A percentile compares a stretch with the other conserved stretches of the same genome.
Evolutionary conservation across 2,113 vertebrate genomes (phyloP).

Genomic region (Euleptes europaea): DNA sequence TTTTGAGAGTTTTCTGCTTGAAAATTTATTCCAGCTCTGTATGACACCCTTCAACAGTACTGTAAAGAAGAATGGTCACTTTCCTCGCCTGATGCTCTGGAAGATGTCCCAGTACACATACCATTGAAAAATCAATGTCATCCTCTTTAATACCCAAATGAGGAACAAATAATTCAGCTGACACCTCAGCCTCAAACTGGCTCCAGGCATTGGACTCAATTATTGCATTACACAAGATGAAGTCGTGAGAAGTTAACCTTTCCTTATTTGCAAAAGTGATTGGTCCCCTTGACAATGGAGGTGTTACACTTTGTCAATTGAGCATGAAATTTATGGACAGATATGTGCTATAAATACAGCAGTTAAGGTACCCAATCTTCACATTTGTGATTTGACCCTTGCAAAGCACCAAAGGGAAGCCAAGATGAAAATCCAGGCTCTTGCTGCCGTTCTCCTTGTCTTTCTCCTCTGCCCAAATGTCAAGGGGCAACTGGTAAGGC

Average conservation of each 20-base stretch:
- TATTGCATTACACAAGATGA: not conserved
- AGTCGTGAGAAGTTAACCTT: not conserved
- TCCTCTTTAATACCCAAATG: too few species aligned
- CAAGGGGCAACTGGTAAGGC: not conserved
- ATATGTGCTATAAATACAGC: not conserved
- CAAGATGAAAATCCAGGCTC: constrained; percentile 1
- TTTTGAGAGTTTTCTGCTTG: not conserved
- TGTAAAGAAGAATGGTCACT: not conserved
- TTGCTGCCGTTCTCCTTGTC: not conserved
- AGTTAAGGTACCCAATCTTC: too few species aligned
- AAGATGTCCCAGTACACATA: too few species aligned
- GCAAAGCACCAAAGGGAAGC: not conserved
- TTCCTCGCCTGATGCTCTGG: too few species aligned
- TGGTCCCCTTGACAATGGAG: not conserved
- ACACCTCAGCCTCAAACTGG: too few species aligned
- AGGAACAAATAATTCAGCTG: too few species aligned
- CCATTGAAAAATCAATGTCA: too few species aligned
- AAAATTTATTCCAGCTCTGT: not conserved
- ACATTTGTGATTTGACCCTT: not conserved
- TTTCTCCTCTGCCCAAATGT: not conserved
- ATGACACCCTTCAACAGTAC: not conserved
- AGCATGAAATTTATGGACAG: not conserved
- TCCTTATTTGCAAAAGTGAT: not conserved
- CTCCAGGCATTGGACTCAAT: not conserved
- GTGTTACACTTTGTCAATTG: not conserved